Evolutionary conservation across 2,888 invertebrate species (phyloP).

Genomic region (Campoplex capitator): DNA sequence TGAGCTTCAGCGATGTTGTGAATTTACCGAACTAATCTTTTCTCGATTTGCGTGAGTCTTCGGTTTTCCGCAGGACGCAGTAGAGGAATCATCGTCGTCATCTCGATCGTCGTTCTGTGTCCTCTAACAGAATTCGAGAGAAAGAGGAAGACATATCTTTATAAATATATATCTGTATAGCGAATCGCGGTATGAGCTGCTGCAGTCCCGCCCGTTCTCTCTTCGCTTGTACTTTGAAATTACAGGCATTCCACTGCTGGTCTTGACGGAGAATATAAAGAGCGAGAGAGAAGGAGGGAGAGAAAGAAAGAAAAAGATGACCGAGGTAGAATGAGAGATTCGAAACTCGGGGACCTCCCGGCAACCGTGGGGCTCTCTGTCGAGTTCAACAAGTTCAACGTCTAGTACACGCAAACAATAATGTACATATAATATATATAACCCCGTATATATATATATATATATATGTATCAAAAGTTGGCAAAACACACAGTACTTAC

Average conservation of each 20-base stretch:
- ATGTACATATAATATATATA: slow-evolving; percentile 62
- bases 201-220: slow-evolving; percentile 63
- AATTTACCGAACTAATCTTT: slow-evolving; percentile 14
- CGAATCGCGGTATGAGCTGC: slow-evolving; percentile 60
- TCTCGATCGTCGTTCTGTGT: slow-evolving; percentile 55
- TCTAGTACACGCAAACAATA: slow-evolving; percentile 69
- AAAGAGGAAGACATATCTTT: slow-evolving; percentile 38
- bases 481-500: slow-evolving; percentile 13
- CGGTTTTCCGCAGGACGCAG: slow-evolving; percentile 18
- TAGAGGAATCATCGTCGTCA: slow-evolving; percentile 59
- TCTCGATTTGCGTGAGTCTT: slow-evolving; percentile 34
- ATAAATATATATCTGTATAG: slow-evolving; percentile 24
- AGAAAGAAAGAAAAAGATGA: slow-evolving; percentile 48
- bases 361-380: slow-evolving; percentile 70
- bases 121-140: slow-evolving; percentile 53
- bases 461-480: slow-evolving; percentile 23
- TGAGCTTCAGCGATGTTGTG: neutral
- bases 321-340: slow-evolving; percentile 69
- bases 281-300: slow-evolving; percentile 36
- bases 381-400: slow-evolving; percentile 68
- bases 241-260: slow-evolving; percentile 73
- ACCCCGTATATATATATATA: neutral
- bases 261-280: slow-evolving; percentile 67
- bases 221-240: slow-evolving; percentile 72
- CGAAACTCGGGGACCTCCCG: slow-evolving; percentile 73